Evolutionary conservation across 2,113 vertebrate genomes (phyloP).

Genomic region (Colistium nudipinnis): DNA sequence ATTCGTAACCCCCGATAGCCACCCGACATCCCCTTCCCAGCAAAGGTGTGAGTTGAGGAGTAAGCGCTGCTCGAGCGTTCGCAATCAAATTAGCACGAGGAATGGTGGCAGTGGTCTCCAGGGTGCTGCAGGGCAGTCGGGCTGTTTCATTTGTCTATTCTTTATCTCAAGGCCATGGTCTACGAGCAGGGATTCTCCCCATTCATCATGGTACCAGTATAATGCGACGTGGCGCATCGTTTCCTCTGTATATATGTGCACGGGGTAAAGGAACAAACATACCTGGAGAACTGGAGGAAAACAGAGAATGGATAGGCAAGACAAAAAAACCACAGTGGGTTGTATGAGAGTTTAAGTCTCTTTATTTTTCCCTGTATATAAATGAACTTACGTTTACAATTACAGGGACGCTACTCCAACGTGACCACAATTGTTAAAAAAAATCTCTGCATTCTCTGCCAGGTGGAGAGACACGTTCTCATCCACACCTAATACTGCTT

Average conservation of each 20-base stretch:
- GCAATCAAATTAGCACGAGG: slow-evolving; percentile 78
- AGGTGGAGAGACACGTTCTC: background rate
- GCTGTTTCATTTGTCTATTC: slow-evolving; percentile 77
- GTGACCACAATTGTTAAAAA: no score
- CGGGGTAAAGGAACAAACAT: slow-evolving; percentile 37
- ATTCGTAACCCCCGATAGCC: background rate
- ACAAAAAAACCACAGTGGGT: no score
- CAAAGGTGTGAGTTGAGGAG: slow-evolving; percentile 59
- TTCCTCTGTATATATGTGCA: slow-evolving; percentile 56
- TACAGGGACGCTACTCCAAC: no score
- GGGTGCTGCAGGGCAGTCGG: slow-evolving; percentile 54
- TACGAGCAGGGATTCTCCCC: slow-evolving; percentile 53
- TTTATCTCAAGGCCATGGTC: slow-evolving; percentile 77
- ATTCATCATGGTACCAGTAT: slow-evolving; percentile 74
- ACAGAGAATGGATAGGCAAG: slow-evolving; percentile 29
- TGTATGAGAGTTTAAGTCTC: no score
- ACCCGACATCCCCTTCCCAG: slow-evolving; percentile 32
- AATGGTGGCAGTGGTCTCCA: slow-evolving; percentile 59
- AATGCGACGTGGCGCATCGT: slow-evolving; percentile 62
- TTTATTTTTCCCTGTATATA: no score
- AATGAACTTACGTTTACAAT: no score
- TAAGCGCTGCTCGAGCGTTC: slow-evolving; percentile 62
- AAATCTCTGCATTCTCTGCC: no score
- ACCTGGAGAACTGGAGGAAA: slow-evolving; percentile 26
- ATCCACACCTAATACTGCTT: background rate